Evolutionary conservation across 2,113 vertebrate species (phyloP).

Genomic region (Zeus faber): DNA sequence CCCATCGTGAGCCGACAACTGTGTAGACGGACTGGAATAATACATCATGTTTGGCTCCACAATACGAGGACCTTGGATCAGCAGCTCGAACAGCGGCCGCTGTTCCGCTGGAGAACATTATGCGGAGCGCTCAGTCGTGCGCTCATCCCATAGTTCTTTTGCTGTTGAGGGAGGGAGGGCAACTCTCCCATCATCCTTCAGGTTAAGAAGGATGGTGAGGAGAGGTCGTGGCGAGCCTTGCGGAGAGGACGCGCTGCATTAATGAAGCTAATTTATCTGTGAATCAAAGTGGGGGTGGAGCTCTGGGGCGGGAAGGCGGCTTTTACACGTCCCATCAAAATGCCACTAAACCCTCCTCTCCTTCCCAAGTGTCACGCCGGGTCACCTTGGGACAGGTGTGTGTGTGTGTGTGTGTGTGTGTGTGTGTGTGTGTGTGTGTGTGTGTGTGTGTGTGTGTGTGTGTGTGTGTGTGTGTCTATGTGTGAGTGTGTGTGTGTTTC

Average conservation of each 20-base stretch:
- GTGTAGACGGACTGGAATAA: conserved; percentile 58
- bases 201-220: conserved; percentile 51
- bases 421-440: not conserved
- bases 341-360: conserved; percentile 57
- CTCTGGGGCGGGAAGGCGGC: conserved; percentile 36
- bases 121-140: too few species aligned
- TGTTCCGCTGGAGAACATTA: conserved; percentile 41
- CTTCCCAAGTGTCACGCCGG: conserved; percentile 49
- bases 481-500: not conserved
- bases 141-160: conserved; percentile 34
- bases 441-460: not conserved
- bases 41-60: conserved; percentile 52
- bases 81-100: conserved; percentile 23
- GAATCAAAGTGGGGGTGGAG: conserved; percentile 55
- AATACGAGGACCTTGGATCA: conserved; percentile 45
- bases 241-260: conserved; percentile 51
- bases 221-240: conserved; percentile 41
- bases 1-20: conserved; percentile 44
- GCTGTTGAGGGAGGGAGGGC: conserved; percentile 41
- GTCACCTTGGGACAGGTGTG: conserved; percentile 67
- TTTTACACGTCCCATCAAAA: conserved; percentile 68
- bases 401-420: conserved; percentile 12
- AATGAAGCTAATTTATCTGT: conserved; percentile 69
- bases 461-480: not conserved
- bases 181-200: conserved; percentile 60